Conservation (phyloP, 2,113 vertebrate genomes). For the Crotalus helleri region DNA sequence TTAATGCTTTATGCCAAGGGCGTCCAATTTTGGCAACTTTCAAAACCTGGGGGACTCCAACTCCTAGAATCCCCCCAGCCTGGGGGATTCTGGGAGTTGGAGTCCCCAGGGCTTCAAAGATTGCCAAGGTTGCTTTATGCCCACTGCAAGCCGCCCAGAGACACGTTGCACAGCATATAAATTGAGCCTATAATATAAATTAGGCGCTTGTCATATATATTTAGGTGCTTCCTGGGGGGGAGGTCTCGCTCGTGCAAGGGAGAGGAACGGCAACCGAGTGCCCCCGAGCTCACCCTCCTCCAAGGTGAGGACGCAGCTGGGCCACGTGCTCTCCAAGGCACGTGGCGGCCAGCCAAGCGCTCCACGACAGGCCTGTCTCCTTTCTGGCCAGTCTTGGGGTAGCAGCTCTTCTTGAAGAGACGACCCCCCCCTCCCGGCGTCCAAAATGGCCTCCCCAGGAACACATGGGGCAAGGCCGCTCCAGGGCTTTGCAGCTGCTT, state of each 20-base stretch:
- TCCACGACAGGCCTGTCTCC: background rate
- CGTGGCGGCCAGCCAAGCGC: background rate
- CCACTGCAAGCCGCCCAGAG: background rate
- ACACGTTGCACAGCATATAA: background rate
- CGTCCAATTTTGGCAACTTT: background rate
- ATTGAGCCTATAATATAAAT: too few relatives aligned
- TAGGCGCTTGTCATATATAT: background rate
- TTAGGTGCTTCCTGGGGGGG: background rate
- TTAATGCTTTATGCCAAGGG: background rate
- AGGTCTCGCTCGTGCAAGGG: background rate
- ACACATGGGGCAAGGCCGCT: background rate
- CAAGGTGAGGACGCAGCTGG: background rate
- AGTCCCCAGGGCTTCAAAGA: background rate
- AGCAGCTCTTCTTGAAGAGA: background rate
- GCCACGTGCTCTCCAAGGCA: background rate
- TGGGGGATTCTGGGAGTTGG: background rate
- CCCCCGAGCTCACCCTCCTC: background rate
- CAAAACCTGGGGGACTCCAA: background rate
- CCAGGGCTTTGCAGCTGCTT: background rate
- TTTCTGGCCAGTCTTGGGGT: background rate
- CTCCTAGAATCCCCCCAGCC: too few relatives aligned
- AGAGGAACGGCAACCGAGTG: too few relatives aligned
- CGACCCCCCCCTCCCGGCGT: background rate
- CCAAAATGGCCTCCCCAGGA: background rate
- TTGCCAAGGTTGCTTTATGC: background rate